Base-by-base conservation (phyloP, 2,797 vertebrate species). In the Enteromius anoplus region DNA sequence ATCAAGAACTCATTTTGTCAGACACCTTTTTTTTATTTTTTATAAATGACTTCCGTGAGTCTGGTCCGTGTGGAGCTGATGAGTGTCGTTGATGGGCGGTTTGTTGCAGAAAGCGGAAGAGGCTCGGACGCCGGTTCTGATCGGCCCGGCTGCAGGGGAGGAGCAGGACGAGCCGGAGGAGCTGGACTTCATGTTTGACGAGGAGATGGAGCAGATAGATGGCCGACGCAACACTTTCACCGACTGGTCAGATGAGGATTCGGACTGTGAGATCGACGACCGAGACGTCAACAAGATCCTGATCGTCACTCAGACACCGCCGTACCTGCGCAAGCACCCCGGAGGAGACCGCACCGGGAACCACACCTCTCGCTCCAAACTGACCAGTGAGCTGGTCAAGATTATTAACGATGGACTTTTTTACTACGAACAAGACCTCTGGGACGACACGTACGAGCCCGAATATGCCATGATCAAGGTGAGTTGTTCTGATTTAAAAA, bases 381-480 rank as follows among this genome's bases (percentile, higher is more conserved):
- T 99, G 90, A 95, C 95, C 85, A 96, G 93, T 0, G 98, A 99
- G 89, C 93, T 97, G 80, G 98, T 90, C 86, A 99, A 99, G 89
- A 97, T 98, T 71, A 99, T 99, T 91, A 99, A 98, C 0, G 98
- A 99, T 1, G 98, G 98, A 14, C 97, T 99, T n/a, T 99, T 95
- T 91, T 99, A 99, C 94, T 99, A 99, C 0, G 98, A 99, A 81
- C 96, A 96, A 91, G 98, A 99, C 90, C 96, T 99, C 86, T 99
- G 97, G 97, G 97, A 97, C 0, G 97, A 99, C 91, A 95, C 95
- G 32, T 98, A 96, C 14, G 97, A 99, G 77, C 98, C 97, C 0
- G 98, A 99, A 87, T 99, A 99, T 84, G 98, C 98, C 0, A 97
- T 96, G 86, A 99, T 99, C 90, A 99, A 99, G 97, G 98, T 99